A percentile compares a stretch with the other conserved stretches of the same genome.
These are phyloP conservation scores for Empis livida DNA, from an alignment of 2,888 invertebrate genomes.

Conservation along the genomic window DNA sequence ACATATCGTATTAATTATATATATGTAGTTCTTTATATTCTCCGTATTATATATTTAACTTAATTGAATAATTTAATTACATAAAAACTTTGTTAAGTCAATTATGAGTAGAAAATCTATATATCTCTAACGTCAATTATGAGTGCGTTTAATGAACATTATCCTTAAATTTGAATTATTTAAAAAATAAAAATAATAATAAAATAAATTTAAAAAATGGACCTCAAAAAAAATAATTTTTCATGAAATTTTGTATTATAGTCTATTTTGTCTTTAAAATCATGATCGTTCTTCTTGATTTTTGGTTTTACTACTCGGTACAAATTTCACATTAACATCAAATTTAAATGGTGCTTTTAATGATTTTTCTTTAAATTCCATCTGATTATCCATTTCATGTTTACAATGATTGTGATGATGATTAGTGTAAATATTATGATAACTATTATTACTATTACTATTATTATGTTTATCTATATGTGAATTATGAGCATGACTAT, in stretches of 20 bases:
- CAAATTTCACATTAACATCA: conserved; percentile 62
- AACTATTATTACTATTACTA: neutral
- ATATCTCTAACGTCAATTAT: too few species aligned
- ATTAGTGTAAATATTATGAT: neutral
- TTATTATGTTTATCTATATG: neutral
- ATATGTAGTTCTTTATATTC: too few species aligned
- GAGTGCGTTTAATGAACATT: too few species aligned
- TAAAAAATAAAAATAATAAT: too few species aligned
- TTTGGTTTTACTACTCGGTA: conserved; percentile 41
- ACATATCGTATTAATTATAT: too few species aligned
- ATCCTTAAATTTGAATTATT: too few species aligned
- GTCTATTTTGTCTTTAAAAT: conserved; percentile 10
- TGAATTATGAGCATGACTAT: neutral
- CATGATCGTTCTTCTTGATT: conserved; percentile 15
- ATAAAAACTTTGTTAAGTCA: too few species aligned
- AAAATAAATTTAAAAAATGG: too few species aligned
- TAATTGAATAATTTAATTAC: too few species aligned
- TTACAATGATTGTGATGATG: conserved; percentile 12
- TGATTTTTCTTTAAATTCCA: neutral
- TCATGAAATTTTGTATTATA: neutral
- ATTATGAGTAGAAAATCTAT: too few species aligned
- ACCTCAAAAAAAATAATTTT: too few species aligned
- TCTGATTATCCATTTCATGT: conserved; percentile 9
- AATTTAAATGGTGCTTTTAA: conserved; percentile 49
- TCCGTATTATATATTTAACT: too few species aligned